Conservation (phyloP, 1,140 invertebrate species). For the Platyscapa corneri region DNA sequence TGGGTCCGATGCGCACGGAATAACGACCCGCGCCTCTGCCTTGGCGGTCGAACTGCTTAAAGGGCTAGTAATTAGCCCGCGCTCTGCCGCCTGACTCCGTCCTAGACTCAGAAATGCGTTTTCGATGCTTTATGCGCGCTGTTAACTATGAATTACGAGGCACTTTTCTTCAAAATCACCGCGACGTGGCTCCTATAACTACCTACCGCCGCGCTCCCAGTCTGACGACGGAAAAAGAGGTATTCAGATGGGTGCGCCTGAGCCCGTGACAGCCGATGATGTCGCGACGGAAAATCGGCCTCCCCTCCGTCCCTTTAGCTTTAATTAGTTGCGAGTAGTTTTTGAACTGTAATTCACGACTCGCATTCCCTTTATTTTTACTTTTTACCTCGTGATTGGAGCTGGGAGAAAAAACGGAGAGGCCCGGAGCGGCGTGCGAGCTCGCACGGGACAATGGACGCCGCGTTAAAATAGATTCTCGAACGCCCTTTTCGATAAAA, state of each 20-base stretch:
- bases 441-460: too few species aligned
- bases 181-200: conserved; percentile 50
- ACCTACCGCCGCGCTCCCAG: conserved; percentile 42
- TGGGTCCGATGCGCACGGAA: not conserved
- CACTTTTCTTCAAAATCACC: conserved; percentile 49
- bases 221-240: not conserved
- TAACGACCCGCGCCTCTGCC: not conserved
- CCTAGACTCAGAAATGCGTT: conserved; percentile 16
- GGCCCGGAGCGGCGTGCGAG: too few species aligned
- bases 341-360: not conserved
- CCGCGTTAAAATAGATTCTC: too few species aligned
- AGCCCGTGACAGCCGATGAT: not conserved
- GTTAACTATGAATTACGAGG: conserved; percentile 53
- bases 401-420: too few species aligned
- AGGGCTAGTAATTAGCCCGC: conserved; percentile 36
- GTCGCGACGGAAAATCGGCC: conserved; percentile 27
- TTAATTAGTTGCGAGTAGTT: not conserved
- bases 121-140: conserved; percentile 51
- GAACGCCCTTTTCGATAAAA: too few species aligned
- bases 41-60: not conserved
- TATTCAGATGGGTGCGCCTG: not conserved
- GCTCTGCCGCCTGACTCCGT: not conserved
- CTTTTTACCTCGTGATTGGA: not conserved
- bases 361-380: not conserved
- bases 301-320: not conserved